These are phyloP conservation scores for Dugesia japonica DNA, from an alignment of 2,888 invertebrate species.

Conservation along the genomic window DNA sequence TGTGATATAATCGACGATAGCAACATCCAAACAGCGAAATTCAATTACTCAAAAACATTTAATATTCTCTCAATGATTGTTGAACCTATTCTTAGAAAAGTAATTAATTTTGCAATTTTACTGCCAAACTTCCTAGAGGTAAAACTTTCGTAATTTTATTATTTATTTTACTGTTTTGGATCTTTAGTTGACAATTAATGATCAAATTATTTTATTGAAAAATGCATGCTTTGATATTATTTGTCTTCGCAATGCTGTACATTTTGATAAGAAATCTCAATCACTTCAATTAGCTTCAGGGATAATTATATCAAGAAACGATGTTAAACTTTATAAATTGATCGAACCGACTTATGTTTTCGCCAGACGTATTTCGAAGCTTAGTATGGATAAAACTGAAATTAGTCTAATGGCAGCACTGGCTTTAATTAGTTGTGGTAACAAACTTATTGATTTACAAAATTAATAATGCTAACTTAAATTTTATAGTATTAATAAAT, in stretches of 20 bases:
- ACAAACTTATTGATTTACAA: too few species aligned
- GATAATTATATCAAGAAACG: not conserved
- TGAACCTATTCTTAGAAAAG: not conserved
- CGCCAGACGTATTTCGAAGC: not conserved
- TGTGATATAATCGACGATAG: constrained; percentile 9
- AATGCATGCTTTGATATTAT: constrained; percentile 1
- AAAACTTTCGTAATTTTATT: not conserved
- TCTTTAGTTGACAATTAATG: constrained; percentile 3
- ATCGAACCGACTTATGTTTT: not conserved
- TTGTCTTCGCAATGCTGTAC: not conserved
- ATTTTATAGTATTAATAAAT: too few species aligned
- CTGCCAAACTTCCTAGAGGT: not conserved
- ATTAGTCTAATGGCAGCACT: not conserved
- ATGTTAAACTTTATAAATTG: not conserved
- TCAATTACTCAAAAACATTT: not conserved
- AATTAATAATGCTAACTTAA: too few species aligned
- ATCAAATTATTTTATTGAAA: constrained; percentile 16
- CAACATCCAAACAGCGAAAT: not conserved
- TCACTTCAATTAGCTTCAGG: not conserved
- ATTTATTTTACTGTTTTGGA: not conserved
- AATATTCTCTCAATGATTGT: not conserved
- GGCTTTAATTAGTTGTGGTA: not conserved
- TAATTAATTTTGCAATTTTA: constrained; percentile 3
- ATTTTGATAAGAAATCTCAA: not conserved
- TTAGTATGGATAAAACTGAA: constrained; percentile 4